Evolutionary conservation across 2,797 vertebrate genomes (phyloP).

Genomic region (Mallotus villosus): DNA sequence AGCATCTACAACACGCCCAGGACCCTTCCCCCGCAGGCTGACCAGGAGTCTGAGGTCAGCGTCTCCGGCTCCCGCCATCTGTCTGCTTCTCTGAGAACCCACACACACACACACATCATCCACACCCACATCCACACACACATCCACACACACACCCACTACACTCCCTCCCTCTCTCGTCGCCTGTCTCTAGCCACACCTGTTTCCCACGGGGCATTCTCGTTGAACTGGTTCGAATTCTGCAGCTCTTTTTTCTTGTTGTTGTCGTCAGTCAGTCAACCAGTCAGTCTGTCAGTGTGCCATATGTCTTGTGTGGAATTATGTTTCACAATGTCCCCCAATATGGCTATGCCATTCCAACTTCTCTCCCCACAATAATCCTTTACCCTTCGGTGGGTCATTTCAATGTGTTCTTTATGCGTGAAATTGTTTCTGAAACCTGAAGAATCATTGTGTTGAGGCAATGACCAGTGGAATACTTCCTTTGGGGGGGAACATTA

Average conservation of each 20-base stretch:
- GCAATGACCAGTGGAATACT: background rate
- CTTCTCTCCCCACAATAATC: too few relatives aligned
- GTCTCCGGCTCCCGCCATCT: background rate
- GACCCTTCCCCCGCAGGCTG: slow-evolving; percentile 60
- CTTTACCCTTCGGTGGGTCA: background rate
- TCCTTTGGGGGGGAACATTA: background rate
- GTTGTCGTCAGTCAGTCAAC: slow-evolving; percentile 52
- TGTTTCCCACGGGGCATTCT: slow-evolving; percentile 66
- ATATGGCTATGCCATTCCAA: too few relatives aligned
- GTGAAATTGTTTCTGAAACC: background rate
- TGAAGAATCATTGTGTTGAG: background rate
- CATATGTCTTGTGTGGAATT: too few relatives aligned
- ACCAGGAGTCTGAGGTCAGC: slow-evolving; percentile 70
- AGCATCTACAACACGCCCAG: slow-evolving; percentile 81
- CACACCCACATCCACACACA: background rate
- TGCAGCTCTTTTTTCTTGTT: slow-evolving; percentile 73
- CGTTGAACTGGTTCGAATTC: slow-evolving; percentile 66
- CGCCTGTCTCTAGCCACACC: slow-evolving; percentile 69
- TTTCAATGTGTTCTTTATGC: too few relatives aligned
- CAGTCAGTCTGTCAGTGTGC: too few relatives aligned
- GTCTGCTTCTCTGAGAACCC: background rate
- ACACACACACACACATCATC: background rate
- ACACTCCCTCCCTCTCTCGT: slow-evolving; percentile 41
- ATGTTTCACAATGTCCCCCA: too few relatives aligned
- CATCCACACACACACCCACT: slow-evolving; percentile 49